These are phyloP conservation scores for Dinoponera quadriceps DNA, from an alignment of 1,140 invertebrate genomes.

Conservation along the genomic window DNA sequence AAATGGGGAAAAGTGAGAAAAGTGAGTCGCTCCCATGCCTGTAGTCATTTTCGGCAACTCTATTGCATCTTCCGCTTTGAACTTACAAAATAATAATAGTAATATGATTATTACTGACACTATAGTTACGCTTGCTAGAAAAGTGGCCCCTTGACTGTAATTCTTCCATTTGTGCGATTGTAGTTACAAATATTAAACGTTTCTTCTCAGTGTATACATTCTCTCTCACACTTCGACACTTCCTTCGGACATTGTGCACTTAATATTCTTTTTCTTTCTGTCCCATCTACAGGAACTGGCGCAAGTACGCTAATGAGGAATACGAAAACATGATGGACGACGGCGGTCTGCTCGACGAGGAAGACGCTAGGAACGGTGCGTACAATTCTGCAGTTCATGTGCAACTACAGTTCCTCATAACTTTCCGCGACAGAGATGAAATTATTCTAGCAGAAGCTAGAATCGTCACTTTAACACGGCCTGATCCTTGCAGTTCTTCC, in stretches of 20 bases:
- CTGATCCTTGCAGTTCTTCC: slow-evolving; percentile 59
- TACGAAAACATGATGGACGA: slow-evolving; percentile 78
- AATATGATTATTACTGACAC: too few relatives aligned
- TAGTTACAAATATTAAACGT: too few relatives aligned
- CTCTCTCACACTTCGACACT: neutral
- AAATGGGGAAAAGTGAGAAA: too few relatives aligned
- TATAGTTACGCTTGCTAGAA: too few relatives aligned
- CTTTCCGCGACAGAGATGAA: neutral
- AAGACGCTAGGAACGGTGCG: slow-evolving; percentile 74
- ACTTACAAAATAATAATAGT: too few relatives aligned
- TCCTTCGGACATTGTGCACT: neutral
- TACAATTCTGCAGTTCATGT: neutral
- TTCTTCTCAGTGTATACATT: too few relatives aligned
- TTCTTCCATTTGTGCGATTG: too few relatives aligned
- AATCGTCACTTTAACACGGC: neutral
- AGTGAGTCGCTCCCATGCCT: too few relatives aligned
- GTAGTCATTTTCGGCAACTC: too few relatives aligned
- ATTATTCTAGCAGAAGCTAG: neutral
- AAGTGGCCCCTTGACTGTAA: too few relatives aligned
- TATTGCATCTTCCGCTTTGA: too few relatives aligned
- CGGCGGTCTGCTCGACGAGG: slow-evolving; percentile 75
- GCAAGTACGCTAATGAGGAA: slow-evolving; percentile 76
- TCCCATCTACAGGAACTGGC: slow-evolving; percentile 73
- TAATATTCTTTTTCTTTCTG: neutral
- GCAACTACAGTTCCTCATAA: neutral